phyloP scores from a whole-genome alignment of 2,888 invertebrate species.

The Conchocele bisecta region DNA sequence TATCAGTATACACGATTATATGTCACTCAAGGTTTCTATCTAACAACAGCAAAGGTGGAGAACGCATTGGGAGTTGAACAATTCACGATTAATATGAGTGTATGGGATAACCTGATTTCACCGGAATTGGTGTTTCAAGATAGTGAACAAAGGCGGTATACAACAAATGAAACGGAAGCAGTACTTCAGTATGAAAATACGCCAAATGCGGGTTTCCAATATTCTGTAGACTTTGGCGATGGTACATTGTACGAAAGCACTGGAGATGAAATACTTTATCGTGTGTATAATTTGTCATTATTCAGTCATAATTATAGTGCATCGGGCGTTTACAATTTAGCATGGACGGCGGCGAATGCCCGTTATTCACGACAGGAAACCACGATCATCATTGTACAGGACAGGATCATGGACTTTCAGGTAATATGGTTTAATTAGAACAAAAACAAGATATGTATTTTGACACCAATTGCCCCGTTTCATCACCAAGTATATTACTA shows the following conservation, averaged over 20 bases:
- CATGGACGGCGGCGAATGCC: background rate
- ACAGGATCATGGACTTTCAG: constrained; percentile 10
- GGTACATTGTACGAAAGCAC: background rate
- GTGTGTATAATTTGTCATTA: background rate
- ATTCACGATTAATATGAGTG: constrained; percentile 5
- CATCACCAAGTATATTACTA: too few relatives aligned
- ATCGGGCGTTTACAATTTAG: constrained; percentile 5
- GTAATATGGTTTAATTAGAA: too few relatives aligned
- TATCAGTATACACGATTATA: constrained; percentile 15
- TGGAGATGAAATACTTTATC: constrained; percentile 2
- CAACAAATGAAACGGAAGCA: constrained; percentile 36
- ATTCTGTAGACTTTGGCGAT: constrained; percentile 36
- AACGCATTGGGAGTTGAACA: constrained; percentile 22
- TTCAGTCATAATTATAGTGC: background rate
- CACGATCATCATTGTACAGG: constrained; percentile 40
- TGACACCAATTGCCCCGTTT: too few relatives aligned
- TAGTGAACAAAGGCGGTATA: constrained; percentile 28
- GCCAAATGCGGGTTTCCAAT: constrained; percentile 39
- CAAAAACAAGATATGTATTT: too few relatives aligned
- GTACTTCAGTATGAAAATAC: constrained; percentile 35
- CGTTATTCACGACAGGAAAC: constrained; percentile 17
- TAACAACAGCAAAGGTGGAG: constrained; percentile 13
- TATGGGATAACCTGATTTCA: constrained; percentile 39
- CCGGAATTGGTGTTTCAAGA: constrained; percentile 24
- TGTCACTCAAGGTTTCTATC: constrained; percentile 39